Percentiles rank a stretch among this genome's conserved stretches.
These are phyloP conservation scores for Acropternis orthonyx DNA, from an alignment of 2,797 vertebrate species.

Conservation along the genomic window DNA sequence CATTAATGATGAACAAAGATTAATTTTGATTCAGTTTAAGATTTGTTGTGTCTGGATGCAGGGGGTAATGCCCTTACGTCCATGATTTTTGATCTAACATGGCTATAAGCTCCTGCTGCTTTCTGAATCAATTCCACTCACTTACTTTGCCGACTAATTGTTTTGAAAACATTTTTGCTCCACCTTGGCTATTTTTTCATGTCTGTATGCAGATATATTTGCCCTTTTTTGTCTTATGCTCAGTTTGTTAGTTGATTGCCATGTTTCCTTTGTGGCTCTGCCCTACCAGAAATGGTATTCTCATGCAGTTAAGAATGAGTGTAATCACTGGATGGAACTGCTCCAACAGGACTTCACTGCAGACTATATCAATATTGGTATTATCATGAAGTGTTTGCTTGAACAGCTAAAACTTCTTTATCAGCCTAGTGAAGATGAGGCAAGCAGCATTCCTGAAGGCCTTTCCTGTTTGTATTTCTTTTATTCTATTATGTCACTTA, in stretches of 20 bases:
- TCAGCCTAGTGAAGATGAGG: neutral
- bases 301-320: neutral
- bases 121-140: neutral
- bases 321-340: neutral
- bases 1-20: neutral
- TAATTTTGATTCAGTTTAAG: constrained; percentile 28
- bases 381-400: neutral
- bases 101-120: neutral
- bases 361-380: neutral
- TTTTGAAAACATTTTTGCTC: neutral
- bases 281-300: neutral
- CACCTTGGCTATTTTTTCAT: neutral
- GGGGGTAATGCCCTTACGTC: neutral
- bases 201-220: neutral
- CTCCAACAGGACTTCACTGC: neutral
- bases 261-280: neutral
- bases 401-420: neutral
- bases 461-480: neutral
- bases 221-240: neutral
- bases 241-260: neutral
- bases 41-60: neutral
- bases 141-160: neutral
- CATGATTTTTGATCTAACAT: neutral
- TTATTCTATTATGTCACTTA: neutral
- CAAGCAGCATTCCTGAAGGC: neutral